Conservation (phyloP, 2,888 invertebrate species). For the Melanargia galathea region DNA sequence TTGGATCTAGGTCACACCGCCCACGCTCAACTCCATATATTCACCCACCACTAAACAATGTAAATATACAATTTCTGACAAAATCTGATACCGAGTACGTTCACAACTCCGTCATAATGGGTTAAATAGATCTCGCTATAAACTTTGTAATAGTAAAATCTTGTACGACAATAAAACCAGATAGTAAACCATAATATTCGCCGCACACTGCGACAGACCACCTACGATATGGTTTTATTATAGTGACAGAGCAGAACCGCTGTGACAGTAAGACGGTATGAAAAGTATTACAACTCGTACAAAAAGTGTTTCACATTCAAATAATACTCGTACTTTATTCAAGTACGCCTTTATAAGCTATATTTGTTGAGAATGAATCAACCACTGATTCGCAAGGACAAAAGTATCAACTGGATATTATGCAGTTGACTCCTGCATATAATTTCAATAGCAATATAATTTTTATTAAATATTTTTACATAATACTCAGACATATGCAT, state of each 20-base stretch:
- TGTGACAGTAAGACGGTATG: conserved; percentile 52
- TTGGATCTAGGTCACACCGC: conserved; percentile 11
- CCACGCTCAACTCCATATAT: conserved; percentile 14
- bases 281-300: conserved; percentile 45
- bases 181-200: conserved; percentile 64
- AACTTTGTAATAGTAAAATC: conserved; percentile 64
- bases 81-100: conserved; percentile 24
- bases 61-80: conserved; percentile 21
- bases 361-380: conserved; percentile 10
- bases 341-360: conserved; percentile 2
- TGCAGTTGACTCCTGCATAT: background rate
- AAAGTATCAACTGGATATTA: background rate
- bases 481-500: too few species aligned
- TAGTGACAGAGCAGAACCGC: conserved; percentile 52
- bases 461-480: too few species aligned
- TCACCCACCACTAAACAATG: conserved; percentile 18
- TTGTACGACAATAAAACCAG: conserved; percentile 67
- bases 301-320: conserved; percentile 16
- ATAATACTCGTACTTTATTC: conserved; percentile 10
- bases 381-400: background rate
- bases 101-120: conserved; percentile 49
- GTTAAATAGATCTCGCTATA: conserved; percentile 39
- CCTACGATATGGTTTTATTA: conserved; percentile 69
- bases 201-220: conserved; percentile 61
- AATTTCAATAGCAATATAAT: background rate